Evolutionary conservation across 2,888 invertebrate species (phyloP).

Genomic region (Stomorhina lunata): DNA sequence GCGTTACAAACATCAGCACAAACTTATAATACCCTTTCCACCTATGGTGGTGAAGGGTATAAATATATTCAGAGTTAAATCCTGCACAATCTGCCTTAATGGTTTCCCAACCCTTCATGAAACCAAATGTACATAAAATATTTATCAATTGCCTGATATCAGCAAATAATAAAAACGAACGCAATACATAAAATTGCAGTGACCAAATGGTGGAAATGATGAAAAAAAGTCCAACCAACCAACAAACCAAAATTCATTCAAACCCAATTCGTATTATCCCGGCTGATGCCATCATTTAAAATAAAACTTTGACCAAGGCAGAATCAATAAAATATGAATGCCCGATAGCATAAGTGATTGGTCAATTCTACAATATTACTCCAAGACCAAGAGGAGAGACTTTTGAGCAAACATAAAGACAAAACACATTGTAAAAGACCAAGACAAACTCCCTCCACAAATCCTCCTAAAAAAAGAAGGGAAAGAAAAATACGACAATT

Average conservation of each 20-base stretch:
- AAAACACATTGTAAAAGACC: background rate
- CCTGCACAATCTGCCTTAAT: background rate
- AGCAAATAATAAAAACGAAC: conserved; percentile 67
- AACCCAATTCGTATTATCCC: conserved; percentile 36
- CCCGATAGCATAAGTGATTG: conserved; percentile 75
- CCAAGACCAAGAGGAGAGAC: conserved; percentile 46
- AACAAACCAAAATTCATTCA: conserved; percentile 37
- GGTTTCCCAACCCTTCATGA: conserved; percentile 2
- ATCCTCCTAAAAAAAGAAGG: background rate
- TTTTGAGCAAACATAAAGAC: background rate
- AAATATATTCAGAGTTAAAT: no score
- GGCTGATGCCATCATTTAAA: conserved; percentile 65
- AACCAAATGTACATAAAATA: conserved; percentile 68
- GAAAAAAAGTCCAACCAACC: conserved; percentile 26
- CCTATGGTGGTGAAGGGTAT: no score
- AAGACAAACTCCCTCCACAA: conserved; percentile 51
- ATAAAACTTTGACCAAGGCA: conserved; percentile 64
- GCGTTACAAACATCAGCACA: no score
- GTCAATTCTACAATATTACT: conserved; percentile 69
- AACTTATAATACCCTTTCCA: no score
- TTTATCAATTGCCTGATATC: conserved; percentile 71
- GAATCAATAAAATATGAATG: conserved; percentile 74
- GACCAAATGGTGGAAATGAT: conserved; percentile 48
- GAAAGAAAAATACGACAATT: conserved; percentile 16
- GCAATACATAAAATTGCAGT: conserved; percentile 53